These are phyloP conservation scores for Limulus polyphemus DNA, from an alignment of 2,888 invertebrate genomes.

Conservation along the genomic window DNA sequence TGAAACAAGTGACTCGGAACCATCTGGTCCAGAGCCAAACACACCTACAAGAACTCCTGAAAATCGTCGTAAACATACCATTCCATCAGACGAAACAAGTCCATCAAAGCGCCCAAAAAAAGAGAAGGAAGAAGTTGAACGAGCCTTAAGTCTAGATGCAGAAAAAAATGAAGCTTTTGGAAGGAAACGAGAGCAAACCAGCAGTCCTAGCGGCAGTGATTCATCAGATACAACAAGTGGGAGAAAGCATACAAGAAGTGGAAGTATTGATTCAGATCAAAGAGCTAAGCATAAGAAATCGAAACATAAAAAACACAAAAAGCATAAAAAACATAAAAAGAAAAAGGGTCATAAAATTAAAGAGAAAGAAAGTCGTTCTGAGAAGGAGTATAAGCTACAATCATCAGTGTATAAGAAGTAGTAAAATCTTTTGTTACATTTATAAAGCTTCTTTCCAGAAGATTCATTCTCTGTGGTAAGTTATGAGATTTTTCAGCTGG, in stretches of 20 bases:
- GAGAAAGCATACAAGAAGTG: slow-evolving; percentile 8
- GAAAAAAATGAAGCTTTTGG: slow-evolving; percentile 7
- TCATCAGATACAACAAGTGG: slow-evolving; percentile 14
- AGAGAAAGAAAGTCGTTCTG: slow-evolving; percentile 1
- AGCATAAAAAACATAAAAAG: slow-evolving; percentile 23
- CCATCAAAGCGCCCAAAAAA: neutral
- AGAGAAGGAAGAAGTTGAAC: neutral
- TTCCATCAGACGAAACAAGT: neutral
- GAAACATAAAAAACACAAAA: slow-evolving; percentile 21
- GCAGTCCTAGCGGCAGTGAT: slow-evolving; percentile 13
- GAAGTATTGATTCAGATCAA: slow-evolving; percentile 14
- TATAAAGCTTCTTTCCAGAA: no score
- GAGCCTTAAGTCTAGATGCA: neutral
- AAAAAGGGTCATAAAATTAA: slow-evolving; percentile 21
- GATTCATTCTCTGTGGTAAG: no score
- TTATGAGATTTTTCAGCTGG: no score
- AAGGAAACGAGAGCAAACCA: slow-evolving; percentile 9
- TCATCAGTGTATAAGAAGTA: no score
- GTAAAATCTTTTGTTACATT: no score
- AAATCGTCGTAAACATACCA: no score
- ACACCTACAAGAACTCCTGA: slow-evolving; percentile 4
- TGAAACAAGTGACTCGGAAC: slow-evolving; percentile 18
- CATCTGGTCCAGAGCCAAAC: slow-evolving; percentile 5
- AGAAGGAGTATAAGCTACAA: no score
- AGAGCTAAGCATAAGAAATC: slow-evolving; percentile 17